Conservation (phyloP, 2,797 vertebrate species). For the Anguilla anguilla region DNA sequence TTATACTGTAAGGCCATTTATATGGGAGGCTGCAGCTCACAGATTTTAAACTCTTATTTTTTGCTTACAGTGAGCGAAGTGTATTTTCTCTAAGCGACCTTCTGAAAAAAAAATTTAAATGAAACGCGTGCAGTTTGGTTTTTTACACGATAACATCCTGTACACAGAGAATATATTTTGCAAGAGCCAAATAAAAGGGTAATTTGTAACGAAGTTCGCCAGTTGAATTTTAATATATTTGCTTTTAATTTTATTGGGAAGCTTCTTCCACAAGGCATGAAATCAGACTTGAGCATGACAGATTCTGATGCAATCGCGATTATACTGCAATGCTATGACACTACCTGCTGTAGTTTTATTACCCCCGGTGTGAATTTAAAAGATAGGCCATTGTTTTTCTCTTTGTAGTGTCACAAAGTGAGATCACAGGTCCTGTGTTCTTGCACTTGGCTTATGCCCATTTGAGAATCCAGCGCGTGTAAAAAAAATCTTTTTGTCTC, state of each 20-base stretch:
- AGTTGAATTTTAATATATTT: background rate
- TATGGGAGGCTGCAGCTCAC: conserved; percentile 28
- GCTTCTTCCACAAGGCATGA: background rate
- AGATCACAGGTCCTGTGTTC: conserved; percentile 32
- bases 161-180: background rate
- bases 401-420: conserved; percentile 3
- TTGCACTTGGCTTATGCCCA: conserved; percentile 27
- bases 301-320: background rate
- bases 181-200: background rate
- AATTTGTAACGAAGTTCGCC: background rate
- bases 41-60: conserved; percentile 27
- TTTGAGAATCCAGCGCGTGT: conserved; percentile 42
- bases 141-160: background rate
- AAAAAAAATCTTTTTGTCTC: conserved; percentile 9
- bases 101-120: background rate
- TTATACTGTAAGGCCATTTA: background rate
- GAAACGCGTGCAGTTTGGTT: background rate
- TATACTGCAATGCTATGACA: background rate
- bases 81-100: background rate
- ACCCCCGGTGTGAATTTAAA: background rate
- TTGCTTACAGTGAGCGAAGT: conserved; percentile 25
- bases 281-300: background rate
- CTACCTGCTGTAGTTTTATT: background rate
- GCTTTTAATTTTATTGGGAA: background rate
- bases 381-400: conserved; percentile 15